phyloP scores from a whole-genome alignment of 2,888 invertebrate genomes.

The Pharmacophagus antenor region DNA sequence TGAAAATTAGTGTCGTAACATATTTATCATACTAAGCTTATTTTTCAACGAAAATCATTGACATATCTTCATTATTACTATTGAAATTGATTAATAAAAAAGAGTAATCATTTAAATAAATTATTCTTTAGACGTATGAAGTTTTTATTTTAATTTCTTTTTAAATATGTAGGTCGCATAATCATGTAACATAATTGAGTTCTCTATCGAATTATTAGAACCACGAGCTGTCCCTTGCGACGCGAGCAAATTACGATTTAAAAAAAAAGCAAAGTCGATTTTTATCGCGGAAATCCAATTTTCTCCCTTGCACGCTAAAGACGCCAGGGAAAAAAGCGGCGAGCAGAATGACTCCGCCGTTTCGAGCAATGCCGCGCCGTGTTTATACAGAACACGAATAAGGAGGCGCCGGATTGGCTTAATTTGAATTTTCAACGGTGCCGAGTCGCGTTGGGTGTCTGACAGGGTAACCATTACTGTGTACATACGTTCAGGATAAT shows the following conservation, averaged over 20 bases:
- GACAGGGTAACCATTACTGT: conserved; percentile 21
- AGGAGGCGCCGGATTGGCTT: conserved; percentile 81
- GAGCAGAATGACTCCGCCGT: conserved; percentile 79
- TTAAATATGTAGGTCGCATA: background rate
- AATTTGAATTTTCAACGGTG: conserved; percentile 79
- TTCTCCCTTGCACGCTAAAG: conserved; percentile 80
- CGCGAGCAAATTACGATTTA: conserved; percentile 69
- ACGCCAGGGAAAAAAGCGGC: conserved; percentile 76
- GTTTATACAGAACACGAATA: conserved; percentile 79
- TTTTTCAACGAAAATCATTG: no score
- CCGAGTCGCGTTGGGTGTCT: conserved; percentile 53
- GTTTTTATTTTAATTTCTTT: background rate
- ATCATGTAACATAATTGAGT: conserved; percentile 62
- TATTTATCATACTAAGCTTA: no score
- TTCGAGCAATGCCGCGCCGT: conserved; percentile 75
- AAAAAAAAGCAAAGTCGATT: conserved; percentile 74
- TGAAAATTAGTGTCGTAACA: no score
- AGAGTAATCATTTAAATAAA: no score
- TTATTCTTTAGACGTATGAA: no score
- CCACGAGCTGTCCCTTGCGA: conserved; percentile 38
- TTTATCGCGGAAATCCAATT: conserved; percentile 80
- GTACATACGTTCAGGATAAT: conserved; percentile 22
- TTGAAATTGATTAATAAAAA: no score
- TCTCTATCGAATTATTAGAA: conserved; percentile 61
- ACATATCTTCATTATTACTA: no score